These are phyloP conservation scores for Buathra laborator DNA, from an alignment of 2,888 invertebrate genomes.

Conservation along the genomic window DNA sequence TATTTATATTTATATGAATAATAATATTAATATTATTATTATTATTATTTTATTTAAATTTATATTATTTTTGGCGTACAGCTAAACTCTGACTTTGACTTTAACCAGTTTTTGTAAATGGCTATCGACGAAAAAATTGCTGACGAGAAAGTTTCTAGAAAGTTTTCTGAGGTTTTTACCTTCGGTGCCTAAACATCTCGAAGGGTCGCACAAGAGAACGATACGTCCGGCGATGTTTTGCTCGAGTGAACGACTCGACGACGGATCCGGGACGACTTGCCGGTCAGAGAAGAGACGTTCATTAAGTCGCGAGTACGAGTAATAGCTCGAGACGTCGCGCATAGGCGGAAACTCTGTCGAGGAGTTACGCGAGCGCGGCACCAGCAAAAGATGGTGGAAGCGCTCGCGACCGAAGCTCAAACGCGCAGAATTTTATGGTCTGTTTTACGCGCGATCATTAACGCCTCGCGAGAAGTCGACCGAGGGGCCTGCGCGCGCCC, in stretches of 20 bases:
- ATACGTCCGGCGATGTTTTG: slow-evolving; percentile 12
- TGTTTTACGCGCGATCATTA: slow-evolving; percentile 77
- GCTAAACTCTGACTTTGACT: not conserved
- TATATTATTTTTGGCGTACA: no score
- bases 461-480: slow-evolving; percentile 65
- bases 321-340: slow-evolving; percentile 5
- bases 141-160: not conserved
- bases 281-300: slow-evolving; percentile 38
- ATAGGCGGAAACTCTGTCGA: slow-evolving; percentile 32
- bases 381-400: slow-evolving; percentile 29
- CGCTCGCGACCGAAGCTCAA: slow-evolving; percentile 39
- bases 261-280: slow-evolving; percentile 36
- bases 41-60: no score
- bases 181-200: not conserved
- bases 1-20: no score
- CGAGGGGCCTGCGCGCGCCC: slow-evolving; percentile 11
- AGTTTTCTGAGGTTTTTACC: not conserved
- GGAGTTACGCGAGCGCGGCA: slow-evolving; percentile 36
- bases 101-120: not conserved
- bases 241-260: slow-evolving; percentile 16
- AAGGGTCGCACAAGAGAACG: not conserved
- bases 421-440: slow-evolving; percentile 75
- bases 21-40: no score
- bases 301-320: slow-evolving; percentile 34
- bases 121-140: not conserved